Conservation (phyloP, 2,888 invertebrate species). For the Epirrhoe alternata region DNA sequence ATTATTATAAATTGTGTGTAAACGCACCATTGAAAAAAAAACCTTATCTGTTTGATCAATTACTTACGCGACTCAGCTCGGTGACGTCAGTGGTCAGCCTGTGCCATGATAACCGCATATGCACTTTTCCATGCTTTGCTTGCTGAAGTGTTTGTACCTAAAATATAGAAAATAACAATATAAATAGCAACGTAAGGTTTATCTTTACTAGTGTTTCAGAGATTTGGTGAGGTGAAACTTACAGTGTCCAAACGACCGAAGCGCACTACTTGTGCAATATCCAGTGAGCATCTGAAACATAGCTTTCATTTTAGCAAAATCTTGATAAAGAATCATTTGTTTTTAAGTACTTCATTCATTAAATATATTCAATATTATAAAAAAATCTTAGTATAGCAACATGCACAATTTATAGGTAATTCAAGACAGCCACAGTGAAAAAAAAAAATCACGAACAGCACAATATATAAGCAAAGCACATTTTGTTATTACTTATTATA, state of each 20-base stretch:
- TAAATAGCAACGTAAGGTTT: background rate
- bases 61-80: constrained; percentile 90
- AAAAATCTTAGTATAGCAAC: background rate
- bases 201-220: background rate
- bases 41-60: no score
- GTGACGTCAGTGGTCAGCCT: constrained; percentile 88
- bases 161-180: constrained; percentile 32
- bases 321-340: background rate
- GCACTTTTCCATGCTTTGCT: constrained; percentile 97
- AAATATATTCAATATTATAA: background rate
- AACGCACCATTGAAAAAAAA: no score
- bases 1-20: no score
- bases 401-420: background rate
- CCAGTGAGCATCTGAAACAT: constrained; percentile 72
- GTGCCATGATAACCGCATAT: constrained; percentile 95
- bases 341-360: background rate
- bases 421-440: background rate
- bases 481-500: background rate
- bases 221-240: constrained; percentile 43
- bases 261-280: constrained; percentile 79
- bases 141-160: constrained; percentile 98
- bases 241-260: constrained; percentile 77
- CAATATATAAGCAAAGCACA: constrained; percentile 2
- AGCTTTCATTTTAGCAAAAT: background rate
- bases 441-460: background rate